Percentiles rank a stretch among this genome's conserved stretches.
Evolutionary conservation across 2,888 invertebrate species (phyloP).

Genomic region (Aethes cnicana): DNA sequence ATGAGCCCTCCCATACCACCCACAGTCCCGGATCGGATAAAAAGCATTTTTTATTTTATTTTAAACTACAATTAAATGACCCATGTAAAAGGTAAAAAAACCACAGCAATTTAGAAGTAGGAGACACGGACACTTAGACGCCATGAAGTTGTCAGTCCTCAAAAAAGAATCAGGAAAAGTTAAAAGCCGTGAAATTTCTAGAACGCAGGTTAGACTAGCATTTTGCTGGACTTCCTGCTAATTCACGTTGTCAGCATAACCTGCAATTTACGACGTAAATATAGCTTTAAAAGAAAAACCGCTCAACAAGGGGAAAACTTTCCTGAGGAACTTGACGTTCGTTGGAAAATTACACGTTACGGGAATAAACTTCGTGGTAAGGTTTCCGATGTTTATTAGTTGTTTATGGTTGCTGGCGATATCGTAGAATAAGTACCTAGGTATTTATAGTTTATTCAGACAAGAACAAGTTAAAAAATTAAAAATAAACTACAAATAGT

Average conservation of each 20-base stretch:
- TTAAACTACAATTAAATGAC: no score
- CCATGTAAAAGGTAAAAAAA: no score
- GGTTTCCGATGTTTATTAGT: constrained; percentile 9
- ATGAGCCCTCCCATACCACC: no score
- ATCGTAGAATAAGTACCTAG: background rate
- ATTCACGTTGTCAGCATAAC: constrained; percentile 13
- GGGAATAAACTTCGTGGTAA: constrained; percentile 8
- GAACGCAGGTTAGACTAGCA: constrained; percentile 4
- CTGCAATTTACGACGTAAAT: constrained; percentile 26
- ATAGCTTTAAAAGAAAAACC: constrained; percentile 25
- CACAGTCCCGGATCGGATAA: no score
- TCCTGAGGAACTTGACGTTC: constrained; percentile 2
- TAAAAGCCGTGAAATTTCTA: constrained; percentile 6
- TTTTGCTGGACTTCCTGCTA: constrained; percentile 15
- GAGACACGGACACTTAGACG: no score
- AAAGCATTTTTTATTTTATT: no score
- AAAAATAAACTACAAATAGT: no score
- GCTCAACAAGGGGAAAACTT: constrained; percentile 18
- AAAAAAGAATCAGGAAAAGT: background rate
- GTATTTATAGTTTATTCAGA: background rate
- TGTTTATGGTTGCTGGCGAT: constrained; percentile 9
- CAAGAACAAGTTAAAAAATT: no score
- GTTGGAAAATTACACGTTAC: constrained; percentile 23
- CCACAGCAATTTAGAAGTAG: no score
- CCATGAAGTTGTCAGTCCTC: no score